Percentiles rank a stretch among this genome's conserved stretches.
Conservation (phyloP, 2,888 invertebrate species). For the Cistogaster globosa region DNA sequence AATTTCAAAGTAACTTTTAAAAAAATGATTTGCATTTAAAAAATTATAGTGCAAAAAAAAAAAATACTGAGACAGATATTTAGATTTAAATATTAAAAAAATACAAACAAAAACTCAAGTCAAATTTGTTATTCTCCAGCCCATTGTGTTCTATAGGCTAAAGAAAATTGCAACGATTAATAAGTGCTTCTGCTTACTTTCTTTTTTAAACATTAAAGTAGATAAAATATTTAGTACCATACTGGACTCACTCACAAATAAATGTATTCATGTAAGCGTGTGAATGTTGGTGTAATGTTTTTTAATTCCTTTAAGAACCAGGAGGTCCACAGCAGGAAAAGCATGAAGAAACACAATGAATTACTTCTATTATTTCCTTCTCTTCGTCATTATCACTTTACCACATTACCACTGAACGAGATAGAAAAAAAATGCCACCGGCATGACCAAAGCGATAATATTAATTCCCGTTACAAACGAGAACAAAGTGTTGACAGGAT, state of each 20-base stretch:
- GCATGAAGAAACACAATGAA: slow-evolving; percentile 16
- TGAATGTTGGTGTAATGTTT: slow-evolving; percentile 9
- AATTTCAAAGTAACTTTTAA: not conserved
- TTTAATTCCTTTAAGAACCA: slow-evolving; percentile 38
- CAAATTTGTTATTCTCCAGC: not conserved
- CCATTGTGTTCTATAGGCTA: slow-evolving; percentile 44
- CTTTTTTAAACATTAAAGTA: slow-evolving; percentile 1
- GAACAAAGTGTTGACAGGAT: slow-evolving; percentile 68
- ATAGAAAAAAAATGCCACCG: slow-evolving; percentile 44
- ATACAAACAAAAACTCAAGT: not conserved
- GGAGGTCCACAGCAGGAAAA: slow-evolving; percentile 20
- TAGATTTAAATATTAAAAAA: too few relatives aligned
- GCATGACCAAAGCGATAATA: slow-evolving; percentile 71
- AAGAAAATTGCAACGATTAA: slow-evolving; percentile 48
- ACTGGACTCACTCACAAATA: not conserved
- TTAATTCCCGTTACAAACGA: slow-evolving; percentile 70
- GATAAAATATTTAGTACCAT: slow-evolving; percentile 21
- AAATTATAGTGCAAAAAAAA: too few relatives aligned
- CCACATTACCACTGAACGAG: slow-evolving; percentile 27
- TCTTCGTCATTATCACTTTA: slow-evolving; percentile 48
- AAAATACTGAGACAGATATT: too few relatives aligned
- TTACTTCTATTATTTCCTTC: slow-evolving; percentile 19
- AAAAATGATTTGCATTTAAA: too few relatives aligned
- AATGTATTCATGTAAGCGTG: not conserved
- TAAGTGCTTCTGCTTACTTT: slow-evolving; percentile 38